Evolutionary conservation across 2,113 vertebrate species (phyloP), one percentile per base, ranked within the genome.

Genomic region (Thunnus maccoyii): DNA sequence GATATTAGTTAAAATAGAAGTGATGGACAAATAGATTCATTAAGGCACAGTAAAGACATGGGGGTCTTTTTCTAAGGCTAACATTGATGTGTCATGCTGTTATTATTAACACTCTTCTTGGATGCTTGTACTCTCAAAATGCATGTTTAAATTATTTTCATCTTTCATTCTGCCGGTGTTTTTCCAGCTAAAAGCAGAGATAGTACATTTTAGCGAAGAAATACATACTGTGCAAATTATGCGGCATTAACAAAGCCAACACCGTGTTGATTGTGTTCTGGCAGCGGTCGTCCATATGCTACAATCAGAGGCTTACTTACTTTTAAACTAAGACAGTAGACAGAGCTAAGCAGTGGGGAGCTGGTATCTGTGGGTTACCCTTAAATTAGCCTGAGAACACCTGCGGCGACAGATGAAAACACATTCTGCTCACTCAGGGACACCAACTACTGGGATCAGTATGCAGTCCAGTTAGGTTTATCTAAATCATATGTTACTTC

Each of bases 341-440:
- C 22, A 61, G 55, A 71, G 76, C 68, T 12, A 32, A 50, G 57
- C 71, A 60, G 71, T 18, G 36, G 56, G 58, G 61, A 70, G 82
- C 68, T 22, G 50, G 62, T 61, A 3, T 80, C 75, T 67, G 78
- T 57, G 74, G 78, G 67, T 56, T 68, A 63, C 41, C 48, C 68
- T 63, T 78, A 68, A 75, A 76, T 79, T 61, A 76, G 69, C 44
- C 18, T 9, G 56, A 46, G 7, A 80, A 66, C 84, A 84, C 84
- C 74, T 78, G 81, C 46, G 30, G 71, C 46, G 67, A 50, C 48
- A 48, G 72, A n/a, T 20, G 65, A 25, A 60, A 68, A 62, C 52
- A 68, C 78, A 14, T 13, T 72, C 20, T 68, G 52, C 70, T 58
- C 32, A 74, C 50, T 63, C 69, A 47, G 61, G 18, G 41, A 81